Conservation (phyloP, 2,797 vertebrate genomes). For the Chromis chromis region DNA sequence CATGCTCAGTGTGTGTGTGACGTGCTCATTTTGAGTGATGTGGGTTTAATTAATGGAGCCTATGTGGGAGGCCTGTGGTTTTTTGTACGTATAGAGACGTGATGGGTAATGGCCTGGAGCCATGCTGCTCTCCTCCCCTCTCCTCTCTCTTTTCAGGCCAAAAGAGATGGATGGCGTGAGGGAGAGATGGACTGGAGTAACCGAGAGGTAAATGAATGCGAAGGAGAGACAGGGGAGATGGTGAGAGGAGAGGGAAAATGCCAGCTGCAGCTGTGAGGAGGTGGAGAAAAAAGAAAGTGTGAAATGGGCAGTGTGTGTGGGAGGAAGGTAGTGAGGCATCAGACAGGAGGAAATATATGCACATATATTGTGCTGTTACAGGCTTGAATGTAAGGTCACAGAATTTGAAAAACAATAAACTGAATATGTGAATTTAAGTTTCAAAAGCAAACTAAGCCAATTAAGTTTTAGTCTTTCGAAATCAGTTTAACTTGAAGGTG, state of each 20-base stretch:
- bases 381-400: neutral
- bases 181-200: conserved; percentile 7
- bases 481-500: neutral
- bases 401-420: neutral
- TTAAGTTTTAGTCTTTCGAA: neutral
- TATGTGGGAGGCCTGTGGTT: conserved; percentile 9
- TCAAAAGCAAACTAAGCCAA: conserved; percentile 7
- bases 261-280: conserved; percentile 47
- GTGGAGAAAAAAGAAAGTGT: conserved; percentile 33
- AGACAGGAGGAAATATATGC: conserved; percentile 44
- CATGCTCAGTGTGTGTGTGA: conserved; percentile 22
- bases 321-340: conserved; percentile 43
- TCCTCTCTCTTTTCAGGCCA: conserved; percentile 22
- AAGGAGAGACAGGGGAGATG: conserved; percentile 8
- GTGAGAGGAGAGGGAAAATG: neutral
- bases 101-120: conserved; percentile 56
- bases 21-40: conserved; percentile 48
- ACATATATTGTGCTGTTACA: conserved; percentile 15
- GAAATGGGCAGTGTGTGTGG: conserved; percentile 44
- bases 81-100: conserved; percentile 37
- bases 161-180: conserved; percentile 19
- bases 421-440: neutral
- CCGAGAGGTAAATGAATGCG: conserved; percentile 33
- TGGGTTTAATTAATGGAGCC: conserved; percentile 64
- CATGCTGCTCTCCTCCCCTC: conserved; percentile 23